These are phyloP conservation scores for Sinelater perroti DNA, from an alignment of 2,888 invertebrate genomes.

Conservation along the genomic window DNA sequence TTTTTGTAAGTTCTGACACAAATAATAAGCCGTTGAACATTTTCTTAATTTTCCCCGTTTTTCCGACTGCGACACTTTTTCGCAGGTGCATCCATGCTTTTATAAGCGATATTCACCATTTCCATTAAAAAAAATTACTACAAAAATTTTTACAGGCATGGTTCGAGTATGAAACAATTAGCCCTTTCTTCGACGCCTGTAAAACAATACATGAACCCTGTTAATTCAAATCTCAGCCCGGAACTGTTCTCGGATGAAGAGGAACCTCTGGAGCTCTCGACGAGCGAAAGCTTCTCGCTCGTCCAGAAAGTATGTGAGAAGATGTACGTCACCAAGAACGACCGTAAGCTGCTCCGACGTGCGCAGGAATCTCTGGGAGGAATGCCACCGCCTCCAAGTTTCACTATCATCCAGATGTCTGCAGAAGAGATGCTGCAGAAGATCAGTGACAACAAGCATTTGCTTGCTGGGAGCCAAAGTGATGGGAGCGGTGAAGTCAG, in stretches of 20 bases:
- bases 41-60: no score
- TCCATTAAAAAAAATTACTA: no score
- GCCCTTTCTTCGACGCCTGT: constrained; percentile 49
- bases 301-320: constrained; percentile 44
- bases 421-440: constrained; percentile 70
- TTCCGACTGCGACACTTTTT: no score
- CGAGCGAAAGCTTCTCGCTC: constrained; percentile 56
- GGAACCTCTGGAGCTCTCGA: constrained; percentile 52
- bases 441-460: constrained; percentile 37
- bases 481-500: no score
- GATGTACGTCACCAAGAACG: constrained; percentile 51
- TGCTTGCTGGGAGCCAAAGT: constrained; percentile 6
- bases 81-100: no score
- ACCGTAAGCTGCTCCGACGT: constrained; percentile 57
- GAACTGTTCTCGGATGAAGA: constrained; percentile 74
- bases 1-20: no score
- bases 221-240: constrained; percentile 59
- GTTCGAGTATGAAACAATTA: no score
- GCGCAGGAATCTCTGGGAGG: constrained; percentile 72
- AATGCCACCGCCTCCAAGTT: constrained; percentile 78
- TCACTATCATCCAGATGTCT: constrained; percentile 74
- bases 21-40: no score
- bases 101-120: no score
- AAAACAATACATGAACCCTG: constrained; percentile 46
- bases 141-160: no score